These are phyloP conservation scores for Rhyacophila evoluta DNA, from an alignment of 2,888 invertebrate genomes.

Conservation along the genomic window DNA sequence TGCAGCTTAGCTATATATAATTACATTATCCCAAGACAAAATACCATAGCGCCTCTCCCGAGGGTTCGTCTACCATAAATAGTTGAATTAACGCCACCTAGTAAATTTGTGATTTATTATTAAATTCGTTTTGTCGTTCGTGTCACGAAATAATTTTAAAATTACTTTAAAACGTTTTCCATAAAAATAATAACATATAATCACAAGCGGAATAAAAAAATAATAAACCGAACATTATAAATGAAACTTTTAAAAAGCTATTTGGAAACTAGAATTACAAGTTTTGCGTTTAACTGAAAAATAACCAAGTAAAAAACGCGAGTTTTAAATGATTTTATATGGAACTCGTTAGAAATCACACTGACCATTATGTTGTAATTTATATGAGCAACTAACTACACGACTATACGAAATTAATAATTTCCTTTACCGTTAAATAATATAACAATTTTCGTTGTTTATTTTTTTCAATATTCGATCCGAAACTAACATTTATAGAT, in stretches of 20 bases:
- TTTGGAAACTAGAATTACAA: too few relatives aligned
- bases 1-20: conserved; percentile 1
- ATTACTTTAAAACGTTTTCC: background rate
- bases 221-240: background rate
- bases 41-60: background rate
- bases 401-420: too few relatives aligned
- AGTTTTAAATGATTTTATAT: background rate
- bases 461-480: too few relatives aligned
- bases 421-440: too few relatives aligned
- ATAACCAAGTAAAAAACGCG: background rate
- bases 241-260: too few relatives aligned
- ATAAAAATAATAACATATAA: background rate
- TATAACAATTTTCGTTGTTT: too few relatives aligned
- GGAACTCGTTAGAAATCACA: background rate
- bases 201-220: background rate
- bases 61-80: background rate
- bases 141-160: background rate
- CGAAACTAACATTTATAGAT: too few relatives aligned
- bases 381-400: too few relatives aligned
- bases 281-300: background rate
- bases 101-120: background rate
- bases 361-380: too few relatives aligned
- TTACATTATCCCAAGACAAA: conserved; percentile 1
- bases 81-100: background rate
- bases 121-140: background rate